A percentile compares a stretch with the other conserved stretches of the same genome.
Conservation (phyloP, 2,797 vertebrate species). For the Sebastes oblongus region DNA sequence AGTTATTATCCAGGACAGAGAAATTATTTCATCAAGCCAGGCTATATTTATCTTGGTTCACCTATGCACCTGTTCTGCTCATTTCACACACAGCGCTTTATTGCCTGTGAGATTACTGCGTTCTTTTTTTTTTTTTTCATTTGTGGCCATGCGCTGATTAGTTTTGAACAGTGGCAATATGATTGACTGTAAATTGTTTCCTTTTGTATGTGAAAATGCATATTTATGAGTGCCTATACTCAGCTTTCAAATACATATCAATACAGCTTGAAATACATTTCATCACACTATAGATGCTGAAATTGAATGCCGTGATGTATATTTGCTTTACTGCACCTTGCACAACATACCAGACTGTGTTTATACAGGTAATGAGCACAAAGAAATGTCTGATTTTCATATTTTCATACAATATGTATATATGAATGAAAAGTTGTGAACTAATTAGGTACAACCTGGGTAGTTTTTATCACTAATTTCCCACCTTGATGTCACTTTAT, state of each 20-base stretch:
- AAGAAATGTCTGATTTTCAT: not conserved
- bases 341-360: not conserved
- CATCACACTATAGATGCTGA: not conserved
- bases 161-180: conserved; percentile 58
- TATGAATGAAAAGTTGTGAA: not conserved
- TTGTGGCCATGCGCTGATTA: conserved; percentile 60
- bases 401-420: not conserved
- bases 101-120: conserved; percentile 64
- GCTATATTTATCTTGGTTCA: conserved; percentile 79
- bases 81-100: conserved; percentile 66
- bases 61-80: conserved; percentile 78
- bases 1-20: conserved; percentile 80
- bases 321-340: not conserved
- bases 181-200: conserved; percentile 55
- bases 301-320: not conserved
- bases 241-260: conserved; percentile 17
- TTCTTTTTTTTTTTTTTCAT: conserved; percentile 40
- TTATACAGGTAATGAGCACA: not conserved
- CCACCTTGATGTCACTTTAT: not conserved
- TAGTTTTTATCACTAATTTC: not conserved
- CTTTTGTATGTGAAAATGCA: conserved; percentile 59
- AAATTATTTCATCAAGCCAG: conserved; percentile 79
- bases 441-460: too few relatives aligned
- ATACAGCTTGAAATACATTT: not conserved
- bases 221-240: conserved; percentile 47